Percentiles rank a stretch among this genome's conserved stretches.
These are phyloP conservation scores for Miltochrista miniata DNA, from an alignment of 2,888 invertebrate genomes.

Conservation along the genomic window DNA sequence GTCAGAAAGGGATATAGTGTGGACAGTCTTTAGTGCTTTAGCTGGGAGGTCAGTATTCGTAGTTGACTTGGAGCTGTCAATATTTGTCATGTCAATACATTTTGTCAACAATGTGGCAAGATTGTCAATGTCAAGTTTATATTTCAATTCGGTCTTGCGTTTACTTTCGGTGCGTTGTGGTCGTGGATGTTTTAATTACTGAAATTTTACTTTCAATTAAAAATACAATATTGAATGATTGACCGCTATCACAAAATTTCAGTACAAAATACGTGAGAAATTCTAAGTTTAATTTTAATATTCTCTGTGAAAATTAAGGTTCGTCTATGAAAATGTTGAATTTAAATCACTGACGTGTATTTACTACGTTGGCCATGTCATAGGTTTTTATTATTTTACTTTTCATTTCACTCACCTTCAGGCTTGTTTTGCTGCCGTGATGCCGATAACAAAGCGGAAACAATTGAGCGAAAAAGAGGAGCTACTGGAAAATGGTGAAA, in stretches of 20 bases:
- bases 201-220: too few species aligned
- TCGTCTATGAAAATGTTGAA: conserved; percentile 21
- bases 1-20: too few species aligned
- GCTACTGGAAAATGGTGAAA: conserved; percentile 72
- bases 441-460: conserved; percentile 75
- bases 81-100: too few species aligned
- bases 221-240: not conserved
- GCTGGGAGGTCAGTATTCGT: too few species aligned
- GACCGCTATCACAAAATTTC: not conserved
- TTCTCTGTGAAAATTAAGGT: conserved; percentile 69
- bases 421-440: conserved; percentile 62
- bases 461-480: conserved; percentile 66
- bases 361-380: conserved; percentile 42
- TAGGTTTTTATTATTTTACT: conserved; percentile 16
- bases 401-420: conserved; percentile 26
- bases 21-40: too few species aligned
- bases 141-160: too few species aligned
- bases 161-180: too few species aligned
- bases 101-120: too few species aligned
- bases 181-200: too few species aligned
- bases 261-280: not conserved
- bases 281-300: conserved; percentile 6
- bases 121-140: too few species aligned
- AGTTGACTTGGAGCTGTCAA: too few species aligned
- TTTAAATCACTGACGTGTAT: conserved; percentile 64